These are phyloP conservation scores for Caenorhabditis angaria DNA, from an alignment of 2,888 invertebrate genomes.

Conservation along the genomic window DNA sequence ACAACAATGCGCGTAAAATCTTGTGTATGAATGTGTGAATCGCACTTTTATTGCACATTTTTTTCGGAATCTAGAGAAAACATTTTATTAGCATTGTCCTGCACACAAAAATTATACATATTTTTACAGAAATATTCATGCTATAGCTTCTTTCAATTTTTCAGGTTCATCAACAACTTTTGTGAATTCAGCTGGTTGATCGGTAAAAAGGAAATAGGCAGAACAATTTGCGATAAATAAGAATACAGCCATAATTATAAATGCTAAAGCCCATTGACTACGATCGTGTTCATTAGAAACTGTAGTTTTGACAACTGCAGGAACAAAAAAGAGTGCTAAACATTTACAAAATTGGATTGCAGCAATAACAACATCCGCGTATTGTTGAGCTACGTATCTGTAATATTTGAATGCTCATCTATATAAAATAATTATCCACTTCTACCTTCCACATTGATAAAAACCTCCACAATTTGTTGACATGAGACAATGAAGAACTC, in stretches of 20 bases:
- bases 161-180: slow-evolving; percentile 7
- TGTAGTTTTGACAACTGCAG: slow-evolving; percentile 23
- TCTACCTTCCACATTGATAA: slow-evolving; percentile 31
- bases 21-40: too few species aligned
- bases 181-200: slow-evolving; percentile 25
- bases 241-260: slow-evolving; percentile 22
- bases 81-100: too few species aligned
- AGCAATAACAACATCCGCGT: slow-evolving; percentile 38
- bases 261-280: slow-evolving; percentile 23
- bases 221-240: slow-evolving; percentile 24
- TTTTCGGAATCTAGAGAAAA: too few species aligned
- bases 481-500: slow-evolving; percentile 24
- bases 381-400: slow-evolving; percentile 21
- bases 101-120: background rate
- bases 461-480: slow-evolving; percentile 37
- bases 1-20: too few species aligned
- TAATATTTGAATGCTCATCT: background rate
- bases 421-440: too few species aligned
- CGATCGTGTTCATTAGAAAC: slow-evolving; percentile 27
- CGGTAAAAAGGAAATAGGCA: slow-evolving; percentile 20
- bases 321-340: slow-evolving; percentile 33
- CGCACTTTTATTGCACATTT: too few species aligned
- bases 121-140: background rate
- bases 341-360: slow-evolving; percentile 43
- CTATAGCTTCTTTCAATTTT: background rate